These are phyloP conservation scores for Cyprinodon brontotheroides DNA, from an alignment of 2,113 vertebrate genomes.

Conservation along the genomic window DNA sequence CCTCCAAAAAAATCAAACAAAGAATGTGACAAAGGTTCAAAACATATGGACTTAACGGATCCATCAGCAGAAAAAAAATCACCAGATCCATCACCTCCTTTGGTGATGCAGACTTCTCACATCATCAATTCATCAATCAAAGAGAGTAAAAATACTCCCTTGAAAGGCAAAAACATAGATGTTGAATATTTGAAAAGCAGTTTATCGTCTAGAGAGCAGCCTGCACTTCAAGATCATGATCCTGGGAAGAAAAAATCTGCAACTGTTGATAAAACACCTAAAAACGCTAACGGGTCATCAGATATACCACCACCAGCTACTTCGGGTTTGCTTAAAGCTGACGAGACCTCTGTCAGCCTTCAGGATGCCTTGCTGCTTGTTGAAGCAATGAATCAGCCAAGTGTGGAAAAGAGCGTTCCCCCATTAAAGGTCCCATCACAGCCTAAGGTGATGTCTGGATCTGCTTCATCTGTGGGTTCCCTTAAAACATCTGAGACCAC, in stretches of 20 bases:
- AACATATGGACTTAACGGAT: too few species aligned
- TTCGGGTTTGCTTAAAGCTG: slow-evolving; percentile 9
- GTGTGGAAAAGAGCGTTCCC: neutral
- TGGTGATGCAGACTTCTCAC: neutral
- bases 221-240: neutral
- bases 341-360: slow-evolving; percentile 37
- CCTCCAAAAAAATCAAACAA: slow-evolving; percentile 37
- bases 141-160: neutral
- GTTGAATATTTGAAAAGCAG: slow-evolving; percentile 3
- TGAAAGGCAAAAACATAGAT: neutral
- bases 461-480: neutral
- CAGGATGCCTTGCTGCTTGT: slow-evolving; percentile 68
- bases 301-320: neutral
- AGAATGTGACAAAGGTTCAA: neutral
- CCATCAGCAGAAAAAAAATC: neutral
- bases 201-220: slow-evolving; percentile 5
- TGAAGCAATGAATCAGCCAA: slow-evolving; percentile 65
- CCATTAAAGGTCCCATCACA: neutral
- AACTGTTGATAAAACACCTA: slow-evolving; percentile 10
- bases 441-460: neutral
- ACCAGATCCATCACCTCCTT: neutral
- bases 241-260: neutral
- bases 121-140: neutral
- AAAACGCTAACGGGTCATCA: neutral
- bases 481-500: slow-evolving; percentile 1